Evolutionary conservation across 2,888 invertebrate species (phyloP), one percentile per base, ranked within the genome.

Genomic region (Zootermopsis nevadensis): DNA sequence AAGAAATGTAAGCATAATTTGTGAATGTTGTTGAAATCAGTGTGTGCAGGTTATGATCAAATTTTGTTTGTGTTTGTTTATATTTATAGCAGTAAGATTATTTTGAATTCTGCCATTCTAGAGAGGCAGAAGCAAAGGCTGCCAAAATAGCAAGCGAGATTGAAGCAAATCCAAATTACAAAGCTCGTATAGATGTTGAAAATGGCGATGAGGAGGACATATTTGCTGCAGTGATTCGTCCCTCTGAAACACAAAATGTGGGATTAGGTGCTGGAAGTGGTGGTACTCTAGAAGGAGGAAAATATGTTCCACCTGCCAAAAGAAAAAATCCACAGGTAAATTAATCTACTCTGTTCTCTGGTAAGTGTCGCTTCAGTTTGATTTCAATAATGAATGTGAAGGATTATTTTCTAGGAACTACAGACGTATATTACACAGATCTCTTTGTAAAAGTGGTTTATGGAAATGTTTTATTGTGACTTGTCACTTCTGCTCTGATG

Each of bases 131-230:
- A 89, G 95, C 95, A 24, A 95, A 96, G 89, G 99, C 99, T 0
- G 94, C 95, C 79, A 94, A 95, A 88, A 94, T 99, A 86, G 99
- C 99, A 0, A 94, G 94, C 72, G 98, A 98, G 90, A 99, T 99
- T 85, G 98, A 99, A 89, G 94, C 92, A 87, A 95, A 95, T 87
- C 95, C 96, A 0, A 91, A 93, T 82, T 96, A 97, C 88, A 95
- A 95, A 88, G 94, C 94, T 60, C 93, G 97, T 85, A 92, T 95
- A 79, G 97, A 96, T 86, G 89, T 98, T 55, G 98, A 98, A 90
- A 98, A 98, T 90, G 98, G 97, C 0, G 97, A 97, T 88, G 97
- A 97, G 88, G 98, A 98, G 89, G 94, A 96, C 85, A 88, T 88
- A 83, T 98, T 93, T 90, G 97, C 98, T 80, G 95, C 98, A 22